phyloP scores from a whole-genome alignment of 2,113 vertebrate species.

The Probosciger aterrimus region DNA sequence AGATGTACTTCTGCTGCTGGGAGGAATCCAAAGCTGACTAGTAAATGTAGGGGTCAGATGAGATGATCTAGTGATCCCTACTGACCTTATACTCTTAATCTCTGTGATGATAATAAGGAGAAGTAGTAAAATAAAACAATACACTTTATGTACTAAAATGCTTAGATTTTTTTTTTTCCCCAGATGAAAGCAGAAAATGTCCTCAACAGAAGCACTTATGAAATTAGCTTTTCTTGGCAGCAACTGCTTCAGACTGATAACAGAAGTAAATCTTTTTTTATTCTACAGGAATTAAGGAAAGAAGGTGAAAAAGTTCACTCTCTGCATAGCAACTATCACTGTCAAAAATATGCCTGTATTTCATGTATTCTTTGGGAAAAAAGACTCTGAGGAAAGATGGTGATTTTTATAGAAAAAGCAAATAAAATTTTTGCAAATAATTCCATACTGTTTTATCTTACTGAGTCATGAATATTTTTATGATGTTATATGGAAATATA shows the following conservation, averaged over 20 bases:
- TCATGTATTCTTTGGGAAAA: background rate
- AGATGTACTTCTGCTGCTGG: background rate
- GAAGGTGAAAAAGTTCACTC: background rate
- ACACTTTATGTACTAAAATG: background rate
- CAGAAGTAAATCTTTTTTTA: background rate
- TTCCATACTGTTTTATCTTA: background rate
- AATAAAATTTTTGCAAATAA: background rate
- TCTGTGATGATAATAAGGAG: background rate
- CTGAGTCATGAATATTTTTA: background rate
- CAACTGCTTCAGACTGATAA: background rate
- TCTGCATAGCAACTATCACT: background rate
- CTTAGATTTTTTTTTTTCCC: background rate
- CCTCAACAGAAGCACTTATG: background rate
- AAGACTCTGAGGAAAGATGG: background rate
- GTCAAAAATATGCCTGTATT: background rate
- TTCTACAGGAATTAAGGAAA: background rate
- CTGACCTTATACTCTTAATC: background rate
- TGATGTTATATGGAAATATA: background rate
- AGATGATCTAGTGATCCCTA: background rate
- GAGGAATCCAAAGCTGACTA: background rate
- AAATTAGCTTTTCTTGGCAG: background rate
- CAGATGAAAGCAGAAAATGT: background rate
- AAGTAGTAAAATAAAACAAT: background rate
- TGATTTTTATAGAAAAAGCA: background rate
- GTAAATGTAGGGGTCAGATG: background rate